Evolutionary conservation across 2,113 vertebrate species (phyloP), one percentile per base, ranked within the genome.

Genomic region (Ptilorrhoa leucosticta): DNA sequence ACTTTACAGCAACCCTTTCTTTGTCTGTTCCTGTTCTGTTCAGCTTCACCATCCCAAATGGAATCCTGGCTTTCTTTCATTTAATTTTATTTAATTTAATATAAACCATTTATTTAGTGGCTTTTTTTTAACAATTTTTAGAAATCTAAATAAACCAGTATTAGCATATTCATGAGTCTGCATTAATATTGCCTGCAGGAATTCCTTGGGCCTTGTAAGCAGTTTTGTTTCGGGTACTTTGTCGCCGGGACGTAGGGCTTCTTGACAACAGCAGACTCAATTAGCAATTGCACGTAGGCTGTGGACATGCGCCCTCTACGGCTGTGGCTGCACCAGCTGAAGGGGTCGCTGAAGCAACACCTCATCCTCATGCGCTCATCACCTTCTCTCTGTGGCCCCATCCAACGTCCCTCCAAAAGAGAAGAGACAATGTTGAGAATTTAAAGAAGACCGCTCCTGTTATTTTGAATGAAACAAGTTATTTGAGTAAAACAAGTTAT

Each of bases 311-410:
- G 37, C 11, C 1, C 8, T 42, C 39, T 6, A 22, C 20, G 51
- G 15, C 50, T 58, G 40, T 31, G 47, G 31, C 48, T 90, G n/a
- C 19, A 64, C 6, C 39, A 89, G 51, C 13, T 82, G 51, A 82
- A 75, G 24, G 51, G 3, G 12, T 68, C 69, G 24, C 44, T 56
- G 73, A 51, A 82, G 48, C 31, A 70, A 10, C 14, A 30, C 11
- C 22, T 93, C 4, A 0, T 16, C 30, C 5, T 22, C 44, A 40
- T 2, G 7, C 0, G 0, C 27, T 68, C 6, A 0, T 68, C n/a
- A 44, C 27, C 37, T 66, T 42, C 22, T 37, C 26, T 47, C 44
- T 28, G 30, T 8, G 26, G 7, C 39, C 21, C 4, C 35, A 31
- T 21, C 21, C 35, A 73, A 40, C 3, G 63, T 28, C 18, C 30